Percentiles rank a stretch among this genome's conserved stretches.
These are phyloP conservation scores for Drosophila hydei DNA, from an alignment of 1,140 invertebrate genomes.

Conservation along the genomic window DNA sequence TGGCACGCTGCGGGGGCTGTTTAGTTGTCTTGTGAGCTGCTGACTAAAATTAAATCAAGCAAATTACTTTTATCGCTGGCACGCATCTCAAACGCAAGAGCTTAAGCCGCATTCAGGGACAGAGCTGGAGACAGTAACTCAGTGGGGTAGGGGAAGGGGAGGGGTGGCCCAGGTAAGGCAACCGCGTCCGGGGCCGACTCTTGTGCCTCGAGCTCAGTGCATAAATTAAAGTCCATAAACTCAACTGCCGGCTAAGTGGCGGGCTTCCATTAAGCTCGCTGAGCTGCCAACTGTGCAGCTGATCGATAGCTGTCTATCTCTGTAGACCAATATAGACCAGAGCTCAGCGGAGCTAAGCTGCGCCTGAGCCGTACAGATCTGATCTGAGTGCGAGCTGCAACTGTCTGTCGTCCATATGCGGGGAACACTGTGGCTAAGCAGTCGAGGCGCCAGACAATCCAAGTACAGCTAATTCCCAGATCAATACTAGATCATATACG, in stretches of 20 bases:
- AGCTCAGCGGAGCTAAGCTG: constrained; percentile 6
- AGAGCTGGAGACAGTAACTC: constrained; percentile 36
- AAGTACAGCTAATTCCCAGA: constrained; percentile 18
- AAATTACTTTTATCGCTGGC: constrained; percentile 83
- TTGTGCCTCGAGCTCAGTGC: constrained; percentile 64
- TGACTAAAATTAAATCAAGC: constrained; percentile 83
- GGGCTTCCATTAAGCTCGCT: constrained; percentile 80
- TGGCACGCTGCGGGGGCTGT: constrained; percentile 46
- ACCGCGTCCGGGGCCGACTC: constrained; percentile 38
- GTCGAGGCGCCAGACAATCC: constrained; percentile 1
- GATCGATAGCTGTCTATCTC: constrained; percentile 79
- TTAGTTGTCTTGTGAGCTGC: constrained; percentile 70
- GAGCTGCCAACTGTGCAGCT: constrained; percentile 77
- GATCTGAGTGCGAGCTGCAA: constrained; percentile 25
- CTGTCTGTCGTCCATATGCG: constrained; percentile 20
- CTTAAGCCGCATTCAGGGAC: constrained; percentile 60
- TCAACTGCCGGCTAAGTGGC: constrained; percentile 78
- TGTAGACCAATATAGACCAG: constrained; percentile 30
- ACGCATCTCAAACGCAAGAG: constrained; percentile 80
- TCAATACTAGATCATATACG: constrained; percentile 7
- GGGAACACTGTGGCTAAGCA: constrained; percentile 27
- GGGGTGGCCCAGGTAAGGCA: neutral
- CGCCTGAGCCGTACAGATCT: neutral
- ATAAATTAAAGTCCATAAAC: constrained; percentile 74
- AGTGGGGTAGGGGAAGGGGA: neutral